phyloP scores from a whole-genome alignment of 2,113 vertebrate genomes.

The Oncorhynchus nerka region DNA sequence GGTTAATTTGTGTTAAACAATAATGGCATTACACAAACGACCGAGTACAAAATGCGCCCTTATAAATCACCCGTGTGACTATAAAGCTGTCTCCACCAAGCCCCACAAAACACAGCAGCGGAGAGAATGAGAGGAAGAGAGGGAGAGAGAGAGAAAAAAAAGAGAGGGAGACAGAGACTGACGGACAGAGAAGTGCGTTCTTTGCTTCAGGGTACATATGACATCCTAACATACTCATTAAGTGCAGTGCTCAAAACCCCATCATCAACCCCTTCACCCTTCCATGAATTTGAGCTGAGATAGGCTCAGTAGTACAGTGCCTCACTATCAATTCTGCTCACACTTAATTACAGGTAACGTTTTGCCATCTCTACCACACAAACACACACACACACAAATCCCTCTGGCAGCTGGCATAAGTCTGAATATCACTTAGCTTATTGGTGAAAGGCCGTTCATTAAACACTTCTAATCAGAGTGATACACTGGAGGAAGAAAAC shows the following conservation, averaged over 20 bases:
- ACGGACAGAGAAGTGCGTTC: background rate
- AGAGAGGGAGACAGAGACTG: background rate
- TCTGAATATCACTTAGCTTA: background rate
- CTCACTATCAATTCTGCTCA: conserved; percentile 53
- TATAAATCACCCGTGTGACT: conserved; percentile 33
- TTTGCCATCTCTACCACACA: conserved; percentile 20
- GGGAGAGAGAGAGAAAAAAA: conserved; percentile 16
- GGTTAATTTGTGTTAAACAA: conserved; percentile 66
- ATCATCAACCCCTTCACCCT: conserved; percentile 37
- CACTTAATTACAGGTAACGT: conserved; percentile 37
- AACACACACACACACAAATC: background rate
- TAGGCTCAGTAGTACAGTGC: conserved; percentile 46
- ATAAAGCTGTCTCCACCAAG: conserved; percentile 24
- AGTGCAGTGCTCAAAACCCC: conserved; percentile 16
- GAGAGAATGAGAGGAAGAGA: conserved; percentile 24
- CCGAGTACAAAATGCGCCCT: conserved; percentile 26
- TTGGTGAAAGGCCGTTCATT: background rate
- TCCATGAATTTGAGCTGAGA: conserved; percentile 40
- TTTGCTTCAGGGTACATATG: conserved; percentile 38
- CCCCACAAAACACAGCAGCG: conserved; percentile 8
- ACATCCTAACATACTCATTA: conserved; percentile 35
- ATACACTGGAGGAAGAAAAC: background rate
- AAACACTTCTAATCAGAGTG: background rate
- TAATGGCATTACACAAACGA: conserved; percentile 44
- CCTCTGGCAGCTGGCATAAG: background rate